Conservation (phyloP, 2,797 vertebrate species). For the Craterocephalus amniculus region DNA sequence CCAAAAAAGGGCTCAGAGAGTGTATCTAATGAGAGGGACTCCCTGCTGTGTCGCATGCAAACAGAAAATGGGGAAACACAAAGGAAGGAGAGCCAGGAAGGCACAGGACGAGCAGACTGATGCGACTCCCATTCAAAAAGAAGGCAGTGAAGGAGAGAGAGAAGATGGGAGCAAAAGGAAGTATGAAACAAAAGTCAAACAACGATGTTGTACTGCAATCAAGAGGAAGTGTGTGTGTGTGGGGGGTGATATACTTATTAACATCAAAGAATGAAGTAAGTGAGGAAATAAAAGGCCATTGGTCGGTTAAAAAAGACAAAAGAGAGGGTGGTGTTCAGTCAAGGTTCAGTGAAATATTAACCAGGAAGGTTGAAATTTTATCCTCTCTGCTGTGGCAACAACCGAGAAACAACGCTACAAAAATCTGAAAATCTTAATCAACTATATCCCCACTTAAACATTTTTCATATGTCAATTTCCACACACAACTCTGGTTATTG, state of each 20-base stretch:
- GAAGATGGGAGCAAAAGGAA: constrained; percentile 10
- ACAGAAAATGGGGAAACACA: constrained; percentile 58
- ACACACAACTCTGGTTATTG: constrained; percentile 2
- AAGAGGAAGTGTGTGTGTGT: constrained; percentile 1
- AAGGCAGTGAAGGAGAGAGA: constrained; percentile 20
- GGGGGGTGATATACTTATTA: constrained; percentile 5
- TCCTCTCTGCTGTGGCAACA: constrained; percentile 14
- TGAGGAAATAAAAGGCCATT: constrained; percentile 19
- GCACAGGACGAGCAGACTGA: constrained; percentile 43
- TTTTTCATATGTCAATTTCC: constrained; percentile 20
- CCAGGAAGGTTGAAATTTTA: constrained; percentile 41
- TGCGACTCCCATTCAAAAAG: constrained; percentile 35
- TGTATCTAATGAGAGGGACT: constrained; percentile 64
- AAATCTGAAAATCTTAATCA: constrained; percentile 4
- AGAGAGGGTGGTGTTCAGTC: constrained; percentile 17
- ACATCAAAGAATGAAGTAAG: constrained; percentile 7
- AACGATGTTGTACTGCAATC: constrained; percentile 9
- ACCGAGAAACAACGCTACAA: constrained; percentile 3
- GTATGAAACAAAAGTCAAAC: constrained; percentile 14
- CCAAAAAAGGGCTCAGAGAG: constrained; percentile 55
- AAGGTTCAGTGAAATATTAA: constrained; percentile 50
- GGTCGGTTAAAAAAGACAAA: constrained; percentile 31
- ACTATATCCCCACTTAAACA: constrained; percentile 16
- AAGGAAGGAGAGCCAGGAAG: constrained; percentile 6
- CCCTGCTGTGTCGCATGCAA: constrained; percentile 62